Base-by-base conservation (phyloP, 2,113 vertebrate species). In the Plecotus auritus region DNA sequence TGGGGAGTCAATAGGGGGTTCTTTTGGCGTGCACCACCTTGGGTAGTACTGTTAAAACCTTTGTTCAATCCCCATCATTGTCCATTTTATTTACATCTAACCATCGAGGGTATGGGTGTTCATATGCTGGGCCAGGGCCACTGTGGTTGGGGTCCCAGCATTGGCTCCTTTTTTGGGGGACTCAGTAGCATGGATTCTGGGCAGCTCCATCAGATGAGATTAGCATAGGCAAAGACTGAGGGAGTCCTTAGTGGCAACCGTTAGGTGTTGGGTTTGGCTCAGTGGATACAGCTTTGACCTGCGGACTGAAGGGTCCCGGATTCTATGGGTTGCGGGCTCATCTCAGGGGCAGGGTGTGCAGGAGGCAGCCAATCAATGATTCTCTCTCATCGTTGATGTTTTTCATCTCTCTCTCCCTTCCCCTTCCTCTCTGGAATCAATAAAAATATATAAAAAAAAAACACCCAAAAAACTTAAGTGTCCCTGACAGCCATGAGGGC, bases 121-220 rank as follows among this genome's bases (percentile, higher is more conserved):
- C 14, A 0, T 11, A 7, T 4, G 0, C 20, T 28, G 30, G 45
- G 28, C 30, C 28, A 22, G 28, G 22, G 20, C 59, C 45, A 0
- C 37, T 47, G 30, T 23, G 26, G 64, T 17, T 23, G 23, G 9
- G 20, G 73, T 30, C 20, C 12, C 40, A 47, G 32, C 18, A 23
- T 61, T 54, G 12, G 40, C 47, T 51, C 18, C 90, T n/a, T 35
- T 9, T 49, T 37, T 18, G 5, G 5, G 9, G 61, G 26, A 13
- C 28, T 32, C n/a, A 40, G 42, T 28, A 49, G 35, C 7, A 0
- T 70, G 67, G 35, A 37, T 70, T 37, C 35, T 70, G 35, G n/a
- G 67, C 67, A 70, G 67, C 35, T 70, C 35, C 35, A 37, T 70
- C n/a, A 70, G 67, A n/a, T n/a, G 42, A 35, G 26, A 64, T 82